Conservation (phyloP, 1,140 invertebrate genomes). For the Andrena cerasifolii region DNA sequence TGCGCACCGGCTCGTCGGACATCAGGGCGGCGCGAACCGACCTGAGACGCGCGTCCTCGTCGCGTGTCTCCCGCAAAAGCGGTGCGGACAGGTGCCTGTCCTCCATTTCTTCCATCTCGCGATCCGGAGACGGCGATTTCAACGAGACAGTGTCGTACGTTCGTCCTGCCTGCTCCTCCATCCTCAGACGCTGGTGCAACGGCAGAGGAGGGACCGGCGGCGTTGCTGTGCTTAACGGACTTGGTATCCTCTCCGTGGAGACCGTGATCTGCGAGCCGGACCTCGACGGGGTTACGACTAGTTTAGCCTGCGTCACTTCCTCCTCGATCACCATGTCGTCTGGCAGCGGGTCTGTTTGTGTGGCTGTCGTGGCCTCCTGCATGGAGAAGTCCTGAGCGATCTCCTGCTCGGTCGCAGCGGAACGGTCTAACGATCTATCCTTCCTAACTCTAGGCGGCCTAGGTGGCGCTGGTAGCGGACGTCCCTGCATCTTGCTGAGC, state of each 20-base stretch:
- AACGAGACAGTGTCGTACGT: slow-evolving; percentile 49
- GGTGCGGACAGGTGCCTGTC: slow-evolving; percentile 51
- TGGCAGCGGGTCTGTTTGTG: slow-evolving; percentile 91
- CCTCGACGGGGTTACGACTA: slow-evolving; percentile 75
- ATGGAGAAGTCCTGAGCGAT: slow-evolving; percentile 33
- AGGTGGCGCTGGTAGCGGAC: slow-evolving; percentile 91
- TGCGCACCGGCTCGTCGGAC: slow-evolving; percentile 79
- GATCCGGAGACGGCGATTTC: slow-evolving; percentile 26
- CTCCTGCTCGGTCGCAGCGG: slow-evolving; percentile 14
- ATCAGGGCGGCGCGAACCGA: slow-evolving; percentile 65
- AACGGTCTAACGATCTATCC: slow-evolving; percentile 20
- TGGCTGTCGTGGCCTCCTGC: slow-evolving; percentile 87
- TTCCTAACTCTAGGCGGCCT: slow-evolving; percentile 85
- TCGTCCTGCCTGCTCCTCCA: slow-evolving; percentile 1
- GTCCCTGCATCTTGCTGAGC: slow-evolving; percentile 90
- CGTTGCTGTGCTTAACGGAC: slow-evolving; percentile 58
- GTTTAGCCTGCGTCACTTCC: slow-evolving; percentile 77
- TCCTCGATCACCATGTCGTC: slow-evolving; percentile 89
- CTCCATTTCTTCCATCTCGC: slow-evolving; percentile 23
- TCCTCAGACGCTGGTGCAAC: slow-evolving; percentile 22
- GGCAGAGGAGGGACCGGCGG: slow-evolving; percentile 72
- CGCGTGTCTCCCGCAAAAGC: slow-evolving; percentile 3
- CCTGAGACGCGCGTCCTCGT: slow-evolving; percentile 27
- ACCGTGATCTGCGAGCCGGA: slow-evolving; percentile 78
- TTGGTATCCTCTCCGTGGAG: slow-evolving; percentile 77